Percentiles rank a stretch among this genome's conserved stretches.
Conservation (phyloP, 2,888 invertebrate species). For the Phengaris alcon region DNA sequence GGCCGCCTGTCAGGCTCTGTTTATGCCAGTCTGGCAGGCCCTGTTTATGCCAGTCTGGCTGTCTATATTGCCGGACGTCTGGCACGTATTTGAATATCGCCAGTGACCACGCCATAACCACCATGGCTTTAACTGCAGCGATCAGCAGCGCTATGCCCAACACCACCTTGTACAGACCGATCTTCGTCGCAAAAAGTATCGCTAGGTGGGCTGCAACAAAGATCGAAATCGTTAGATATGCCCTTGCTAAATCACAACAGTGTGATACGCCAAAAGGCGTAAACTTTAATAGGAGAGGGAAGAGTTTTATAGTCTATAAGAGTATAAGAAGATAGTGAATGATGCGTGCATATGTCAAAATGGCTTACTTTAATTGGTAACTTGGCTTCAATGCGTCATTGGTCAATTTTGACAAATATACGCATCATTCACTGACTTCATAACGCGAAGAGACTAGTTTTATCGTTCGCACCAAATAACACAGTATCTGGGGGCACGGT, state of each 20-base stretch:
- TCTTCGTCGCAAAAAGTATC: slow-evolving; percentile 60
- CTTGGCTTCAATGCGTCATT: too few relatives aligned
- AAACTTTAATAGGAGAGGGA: too few relatives aligned
- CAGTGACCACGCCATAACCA: slow-evolving; percentile 62
- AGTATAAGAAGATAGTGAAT: too few relatives aligned
- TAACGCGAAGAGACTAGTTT: too few relatives aligned
- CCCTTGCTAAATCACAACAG: neutral
- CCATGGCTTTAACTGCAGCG: slow-evolving; percentile 56
- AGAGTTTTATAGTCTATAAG: too few relatives aligned
- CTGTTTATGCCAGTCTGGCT: slow-evolving; percentile 31
- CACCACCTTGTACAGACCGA: slow-evolving; percentile 63
- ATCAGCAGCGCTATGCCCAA: slow-evolving; percentile 58
- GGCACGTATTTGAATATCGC: slow-evolving; percentile 62
- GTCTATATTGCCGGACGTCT: slow-evolving; percentile 53
- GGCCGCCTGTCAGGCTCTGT: slow-evolving; percentile 19
- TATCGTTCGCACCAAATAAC: too few relatives aligned
- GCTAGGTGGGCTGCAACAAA: slow-evolving; percentile 71
- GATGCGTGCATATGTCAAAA: too few relatives aligned
- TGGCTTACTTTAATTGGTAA: too few relatives aligned
- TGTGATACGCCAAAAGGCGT: too few relatives aligned
- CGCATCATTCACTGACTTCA: too few relatives aligned
- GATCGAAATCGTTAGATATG: slow-evolving; percentile 37
- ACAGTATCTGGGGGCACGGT: too few relatives aligned
- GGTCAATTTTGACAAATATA: too few relatives aligned
- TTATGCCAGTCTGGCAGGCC: neutral